phyloP scores from a whole-genome alignment of 2,113 vertebrate species.

The Pseudolaguvia tuberculata region DNA sequence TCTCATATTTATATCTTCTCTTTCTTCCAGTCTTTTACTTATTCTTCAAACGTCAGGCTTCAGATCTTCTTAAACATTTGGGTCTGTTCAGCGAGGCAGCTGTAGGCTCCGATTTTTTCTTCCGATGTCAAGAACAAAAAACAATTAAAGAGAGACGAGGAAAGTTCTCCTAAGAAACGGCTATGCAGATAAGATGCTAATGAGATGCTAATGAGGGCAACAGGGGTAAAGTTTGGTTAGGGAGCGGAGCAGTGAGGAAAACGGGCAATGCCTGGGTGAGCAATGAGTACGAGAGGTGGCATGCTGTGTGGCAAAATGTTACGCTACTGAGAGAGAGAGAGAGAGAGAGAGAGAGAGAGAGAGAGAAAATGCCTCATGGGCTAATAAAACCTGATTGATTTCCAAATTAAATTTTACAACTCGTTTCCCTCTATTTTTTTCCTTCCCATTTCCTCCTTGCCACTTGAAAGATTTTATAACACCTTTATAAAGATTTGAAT shows the following conservation, averaged over 20 bases:
- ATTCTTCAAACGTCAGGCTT: background rate
- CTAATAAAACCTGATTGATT: constrained; percentile 58
- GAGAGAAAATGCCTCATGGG: constrained; percentile 49
- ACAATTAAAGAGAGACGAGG: constrained; percentile 42
- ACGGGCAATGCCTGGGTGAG: constrained; percentile 63
- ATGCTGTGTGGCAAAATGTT: constrained; percentile 56
- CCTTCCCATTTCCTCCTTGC: constrained; percentile 22
- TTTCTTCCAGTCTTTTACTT: background rate
- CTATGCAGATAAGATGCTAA: constrained; percentile 74
- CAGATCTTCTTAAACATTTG: constrained; percentile 6
- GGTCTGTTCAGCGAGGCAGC: background rate
- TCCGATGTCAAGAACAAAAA: constrained; percentile 34
- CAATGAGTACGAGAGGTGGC: constrained; percentile 65
- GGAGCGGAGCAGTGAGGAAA: constrained; percentile 61
- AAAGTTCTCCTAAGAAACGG: constrained; percentile 44
- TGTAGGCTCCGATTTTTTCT: constrained; percentile 15
- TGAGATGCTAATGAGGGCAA: constrained; percentile 74
- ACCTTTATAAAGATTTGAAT: background rate
- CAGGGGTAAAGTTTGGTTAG: constrained; percentile 70
- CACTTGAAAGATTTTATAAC: background rate
- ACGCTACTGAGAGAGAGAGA: constrained; percentile 52
- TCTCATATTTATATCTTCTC: background rate
- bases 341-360: constrained; percentile 42
- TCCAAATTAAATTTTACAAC: constrained; percentile 53
- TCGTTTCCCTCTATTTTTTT: constrained; percentile 13